These are phyloP conservation scores for Dolichopus griseipennis DNA, from an alignment of 2,888 invertebrate species.

Conservation along the genomic window DNA sequence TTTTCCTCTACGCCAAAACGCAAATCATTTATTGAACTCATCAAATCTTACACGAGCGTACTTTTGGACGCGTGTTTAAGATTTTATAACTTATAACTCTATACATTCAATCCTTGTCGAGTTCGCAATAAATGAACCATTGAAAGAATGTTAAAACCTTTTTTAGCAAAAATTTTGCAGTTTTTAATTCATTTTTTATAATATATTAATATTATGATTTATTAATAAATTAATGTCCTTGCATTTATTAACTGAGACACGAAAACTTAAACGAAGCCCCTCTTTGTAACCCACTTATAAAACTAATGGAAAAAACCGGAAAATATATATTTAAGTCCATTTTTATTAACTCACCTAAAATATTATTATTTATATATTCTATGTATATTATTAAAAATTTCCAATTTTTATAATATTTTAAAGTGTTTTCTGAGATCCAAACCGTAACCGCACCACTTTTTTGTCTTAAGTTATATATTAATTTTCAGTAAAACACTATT, in stretches of 20 bases:
- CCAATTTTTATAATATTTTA: background rate
- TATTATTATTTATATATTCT: background rate
- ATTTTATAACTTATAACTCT: background rate
- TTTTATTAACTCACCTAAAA: background rate
- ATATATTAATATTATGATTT: background rate
- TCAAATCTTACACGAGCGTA: slow-evolving; percentile 1
- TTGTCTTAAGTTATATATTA: background rate
- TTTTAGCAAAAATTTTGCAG: background rate
- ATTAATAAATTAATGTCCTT: background rate
- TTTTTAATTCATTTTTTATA: no score
- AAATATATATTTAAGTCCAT: background rate
- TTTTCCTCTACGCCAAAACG: slow-evolving; percentile 1
- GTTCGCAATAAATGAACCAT: background rate
- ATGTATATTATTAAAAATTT: background rate
- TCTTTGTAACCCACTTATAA: background rate
- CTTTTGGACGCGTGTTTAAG: background rate
- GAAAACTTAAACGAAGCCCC: background rate
- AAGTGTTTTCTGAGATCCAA: background rate
- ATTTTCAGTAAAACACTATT: background rate
- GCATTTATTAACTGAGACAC: background rate
- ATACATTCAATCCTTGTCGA: background rate
- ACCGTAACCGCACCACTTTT: slow-evolving; percentile 3
- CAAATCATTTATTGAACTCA: slow-evolving; percentile 6
- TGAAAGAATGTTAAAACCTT: background rate
- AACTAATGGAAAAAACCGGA: no score